These are phyloP conservation scores for Goniozus legneri DNA, from an alignment of 1,140 invertebrate species.

Conservation along the genomic window DNA sequence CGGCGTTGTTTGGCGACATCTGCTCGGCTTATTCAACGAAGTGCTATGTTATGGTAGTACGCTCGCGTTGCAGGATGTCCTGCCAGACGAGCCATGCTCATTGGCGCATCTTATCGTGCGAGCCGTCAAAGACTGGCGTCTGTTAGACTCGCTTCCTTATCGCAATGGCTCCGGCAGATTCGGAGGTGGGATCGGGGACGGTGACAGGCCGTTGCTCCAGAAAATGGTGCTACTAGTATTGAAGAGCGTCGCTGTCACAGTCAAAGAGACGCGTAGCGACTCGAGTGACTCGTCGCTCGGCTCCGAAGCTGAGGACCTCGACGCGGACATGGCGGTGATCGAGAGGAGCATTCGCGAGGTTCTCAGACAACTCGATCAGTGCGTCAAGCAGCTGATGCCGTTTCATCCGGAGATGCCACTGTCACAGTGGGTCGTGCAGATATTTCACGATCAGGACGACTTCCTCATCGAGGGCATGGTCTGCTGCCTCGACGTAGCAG, in stretches of 20 bases:
- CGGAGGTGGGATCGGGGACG: constrained; percentile 55
- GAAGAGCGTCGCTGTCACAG: constrained; percentile 84
- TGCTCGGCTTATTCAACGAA: constrained; percentile 81
- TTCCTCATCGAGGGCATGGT: constrained; percentile 90
- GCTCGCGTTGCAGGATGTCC: constrained; percentile 77
- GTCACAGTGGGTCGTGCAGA: constrained; percentile 81
- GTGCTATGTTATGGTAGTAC: constrained; percentile 87
- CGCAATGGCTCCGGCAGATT: constrained; percentile 55
- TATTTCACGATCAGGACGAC: constrained; percentile 89
- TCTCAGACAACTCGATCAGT: constrained; percentile 73
- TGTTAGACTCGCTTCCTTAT: constrained; percentile 68
- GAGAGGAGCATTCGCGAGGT: constrained; percentile 82
- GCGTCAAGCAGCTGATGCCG: constrained; percentile 75
- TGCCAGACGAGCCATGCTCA: constrained; percentile 82
- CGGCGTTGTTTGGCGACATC: constrained; percentile 77
- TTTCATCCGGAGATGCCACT: constrained; percentile 84
- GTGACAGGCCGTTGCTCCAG: constrained; percentile 68
- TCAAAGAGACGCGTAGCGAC: constrained; percentile 83
- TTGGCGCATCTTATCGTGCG: constrained; percentile 77
- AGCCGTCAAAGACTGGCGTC: constrained; percentile 77
- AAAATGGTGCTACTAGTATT: constrained; percentile 81
- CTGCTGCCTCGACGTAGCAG: constrained; percentile 81
- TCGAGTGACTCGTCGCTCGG: constrained; percentile 78
- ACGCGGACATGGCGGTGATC: constrained; percentile 84
- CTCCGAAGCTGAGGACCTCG: constrained; percentile 78